These are phyloP conservation scores for Drosophila diplacantha DNA, from an alignment of 2,888 invertebrate species.

Conservation along the genomic window DNA sequence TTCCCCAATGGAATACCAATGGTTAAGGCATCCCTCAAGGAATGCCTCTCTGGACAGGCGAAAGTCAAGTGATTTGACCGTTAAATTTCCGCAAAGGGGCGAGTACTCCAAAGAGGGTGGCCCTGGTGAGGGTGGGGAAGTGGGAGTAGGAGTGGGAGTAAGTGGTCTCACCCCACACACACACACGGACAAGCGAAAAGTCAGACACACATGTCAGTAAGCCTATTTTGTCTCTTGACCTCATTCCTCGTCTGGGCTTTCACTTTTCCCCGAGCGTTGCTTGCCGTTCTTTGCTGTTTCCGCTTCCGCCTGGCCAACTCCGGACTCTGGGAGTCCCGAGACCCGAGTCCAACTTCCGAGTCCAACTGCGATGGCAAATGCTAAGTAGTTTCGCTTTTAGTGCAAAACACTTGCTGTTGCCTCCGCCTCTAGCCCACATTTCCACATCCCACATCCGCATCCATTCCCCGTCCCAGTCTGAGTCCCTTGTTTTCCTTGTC, in stretches of 20 bases:
- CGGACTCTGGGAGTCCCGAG: slow-evolving; percentile 3
- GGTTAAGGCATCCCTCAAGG: slow-evolving; percentile 2
- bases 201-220: slow-evolving; percentile 50
- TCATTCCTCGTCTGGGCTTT: slow-evolving; percentile 54
- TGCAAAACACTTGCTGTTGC: slow-evolving; percentile 57
- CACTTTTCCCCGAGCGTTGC: slow-evolving; percentile 16
- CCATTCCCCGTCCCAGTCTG: background rate
- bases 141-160: background rate
- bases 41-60: slow-evolving; percentile 44
- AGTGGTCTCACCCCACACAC: slow-evolving; percentile 13
- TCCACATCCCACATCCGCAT: slow-evolving; percentile 4
- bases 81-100: slow-evolving; percentile 51
- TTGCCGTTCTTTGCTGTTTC: slow-evolving; percentile 21
- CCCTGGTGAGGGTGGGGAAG: background rate
- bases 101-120: slow-evolving; percentile 4
- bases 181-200: slow-evolving; percentile 7
- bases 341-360: slow-evolving; percentile 14
- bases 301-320: slow-evolving; percentile 29
- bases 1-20: background rate
- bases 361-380: slow-evolving; percentile 55
- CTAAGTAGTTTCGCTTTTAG: slow-evolving; percentile 71
- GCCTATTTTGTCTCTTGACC: slow-evolving; percentile 70
- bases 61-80: slow-evolving; percentile 71
- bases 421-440: slow-evolving; percentile 12
- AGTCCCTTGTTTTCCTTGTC: slow-evolving; percentile 26